These are phyloP conservation scores for Watsonalla binaria DNA, from an alignment of 2,888 invertebrate genomes.

Conservation along the genomic window DNA sequence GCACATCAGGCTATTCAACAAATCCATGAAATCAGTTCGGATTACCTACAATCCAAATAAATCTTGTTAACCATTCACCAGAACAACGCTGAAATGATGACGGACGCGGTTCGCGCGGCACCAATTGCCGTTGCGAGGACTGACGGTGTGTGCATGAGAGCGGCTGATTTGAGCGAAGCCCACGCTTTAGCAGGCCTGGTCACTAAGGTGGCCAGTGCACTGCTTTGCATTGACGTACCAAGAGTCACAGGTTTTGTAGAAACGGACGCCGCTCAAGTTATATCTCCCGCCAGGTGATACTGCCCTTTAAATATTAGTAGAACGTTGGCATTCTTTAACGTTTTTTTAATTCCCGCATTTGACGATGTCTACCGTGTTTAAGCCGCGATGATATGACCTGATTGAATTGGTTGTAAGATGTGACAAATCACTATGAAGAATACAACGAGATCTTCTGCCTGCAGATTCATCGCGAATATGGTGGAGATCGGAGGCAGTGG, in stretches of 20 bases:
- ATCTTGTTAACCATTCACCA: conserved; percentile 19
- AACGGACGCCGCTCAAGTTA: conserved; percentile 52
- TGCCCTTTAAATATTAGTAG: not conserved
- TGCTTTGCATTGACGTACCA: conserved; percentile 56
- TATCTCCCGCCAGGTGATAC: conserved; percentile 61
- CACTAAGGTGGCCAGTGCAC: conserved; percentile 55
- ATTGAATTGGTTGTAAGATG: not conserved
- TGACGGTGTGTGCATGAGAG: conserved; percentile 39
- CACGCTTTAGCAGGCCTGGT: conserved; percentile 63
- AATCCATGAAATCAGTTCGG: not conserved
- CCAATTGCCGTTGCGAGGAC: conserved; percentile 38
- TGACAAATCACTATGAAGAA: conserved; percentile 14
- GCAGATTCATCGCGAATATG: conserved; percentile 60
- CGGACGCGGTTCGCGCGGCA: conserved; percentile 50
- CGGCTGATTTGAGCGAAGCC: conserved; percentile 64
- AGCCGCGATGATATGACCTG: too few species aligned
- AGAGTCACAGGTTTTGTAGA: conserved; percentile 61
- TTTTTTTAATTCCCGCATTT: too few species aligned
- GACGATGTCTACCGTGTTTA: too few species aligned
- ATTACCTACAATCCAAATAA: conserved; percentile 4
- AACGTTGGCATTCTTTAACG: too few species aligned
- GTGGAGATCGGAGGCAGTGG: conserved; percentile 70
- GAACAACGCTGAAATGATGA: conserved; percentile 61
- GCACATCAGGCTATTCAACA: not conserved
- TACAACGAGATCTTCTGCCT: conserved; percentile 41